A percentile compares a stretch with the other conserved stretches of the same genome.
phyloP scores from a whole-genome alignment of 1,140 invertebrate genomes.

The Pectinophora gossypiella region DNA sequence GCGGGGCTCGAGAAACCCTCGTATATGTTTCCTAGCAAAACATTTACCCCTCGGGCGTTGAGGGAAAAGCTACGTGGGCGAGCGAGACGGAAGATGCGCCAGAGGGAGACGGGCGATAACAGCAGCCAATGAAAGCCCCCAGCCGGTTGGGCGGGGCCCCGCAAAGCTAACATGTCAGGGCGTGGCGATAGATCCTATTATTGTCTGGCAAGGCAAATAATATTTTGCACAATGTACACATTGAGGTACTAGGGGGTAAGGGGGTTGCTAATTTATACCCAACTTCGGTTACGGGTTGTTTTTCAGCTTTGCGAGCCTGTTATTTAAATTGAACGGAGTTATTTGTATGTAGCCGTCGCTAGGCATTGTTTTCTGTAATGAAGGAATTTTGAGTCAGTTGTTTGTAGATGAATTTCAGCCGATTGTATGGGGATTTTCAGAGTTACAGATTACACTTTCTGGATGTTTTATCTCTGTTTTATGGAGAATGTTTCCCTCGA shows the following conservation, averaged over 20 bases:
- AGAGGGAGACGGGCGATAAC: conserved; percentile 3
- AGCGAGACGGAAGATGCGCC: conserved; percentile 20
- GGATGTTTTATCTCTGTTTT: no score
- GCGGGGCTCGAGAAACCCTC: conserved; percentile 54
- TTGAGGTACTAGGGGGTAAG: conserved; percentile 51
- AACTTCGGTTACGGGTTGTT: conserved; percentile 74
- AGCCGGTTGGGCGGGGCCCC: conserved; percentile 41
- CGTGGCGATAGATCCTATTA: conserved; percentile 71
- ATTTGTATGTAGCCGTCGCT: conserved; percentile 65
- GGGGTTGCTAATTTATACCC: conserved; percentile 70
- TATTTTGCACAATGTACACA: conserved; percentile 75
- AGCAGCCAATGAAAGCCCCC: conserved; percentile 41
- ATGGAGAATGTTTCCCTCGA: no score
- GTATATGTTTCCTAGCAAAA: conserved; percentile 72
- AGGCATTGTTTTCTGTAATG: conserved; percentile 62
- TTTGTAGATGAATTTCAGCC: conserved; percentile 26
- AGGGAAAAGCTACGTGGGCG: conserved; percentile 61
- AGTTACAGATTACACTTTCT: not conserved
- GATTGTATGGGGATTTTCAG: conserved; percentile 2
- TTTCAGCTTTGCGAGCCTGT: conserved; percentile 73
- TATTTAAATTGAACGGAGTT: conserved; percentile 73
- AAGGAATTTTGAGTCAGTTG: conserved; percentile 53
- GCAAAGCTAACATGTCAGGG: conserved; percentile 72
- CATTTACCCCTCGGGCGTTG: conserved; percentile 71
- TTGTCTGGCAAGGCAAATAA: conserved; percentile 73